These are phyloP conservation scores for Protodeltote pygarga DNA, from an alignment of 2,888 invertebrate genomes.

Conservation along the genomic window DNA sequence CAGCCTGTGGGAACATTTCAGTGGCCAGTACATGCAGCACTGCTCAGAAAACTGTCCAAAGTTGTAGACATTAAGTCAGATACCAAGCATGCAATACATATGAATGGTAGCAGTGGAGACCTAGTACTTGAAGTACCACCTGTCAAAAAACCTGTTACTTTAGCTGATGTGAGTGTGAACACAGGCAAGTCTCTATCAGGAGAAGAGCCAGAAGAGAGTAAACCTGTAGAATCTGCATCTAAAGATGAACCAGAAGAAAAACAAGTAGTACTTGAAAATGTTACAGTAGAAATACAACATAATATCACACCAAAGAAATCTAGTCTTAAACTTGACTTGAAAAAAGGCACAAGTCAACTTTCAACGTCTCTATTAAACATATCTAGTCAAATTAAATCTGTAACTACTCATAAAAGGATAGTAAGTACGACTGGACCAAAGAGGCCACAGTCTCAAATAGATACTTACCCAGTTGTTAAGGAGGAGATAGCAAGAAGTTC, in stretches of 20 bases:
- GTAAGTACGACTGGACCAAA: constrained; percentile 81
- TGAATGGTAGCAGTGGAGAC: constrained; percentile 77
- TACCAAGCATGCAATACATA: constrained; percentile 63
- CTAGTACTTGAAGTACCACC: constrained; percentile 60
- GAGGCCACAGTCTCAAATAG: constrained; percentile 68
- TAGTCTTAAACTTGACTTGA: constrained; percentile 78
- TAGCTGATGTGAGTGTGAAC: constrained; percentile 79
- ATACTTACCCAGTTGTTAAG: constrained; percentile 64
- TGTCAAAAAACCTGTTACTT: constrained; percentile 63
- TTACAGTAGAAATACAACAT: constrained; percentile 83
- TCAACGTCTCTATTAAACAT: constrained; percentile 80
- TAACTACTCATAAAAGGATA: constrained; percentile 81
- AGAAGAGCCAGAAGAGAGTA: constrained; percentile 57
- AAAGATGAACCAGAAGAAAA: constrained; percentile 55
- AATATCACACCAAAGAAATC: constrained; percentile 83
- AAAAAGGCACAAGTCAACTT: constrained; percentile 79
- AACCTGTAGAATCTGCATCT: constrained; percentile 35
- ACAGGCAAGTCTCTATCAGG: constrained; percentile 76
- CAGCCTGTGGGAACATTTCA: constrained; percentile 64
- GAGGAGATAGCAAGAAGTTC: constrained; percentile 63
- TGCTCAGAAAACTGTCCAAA: constrained; percentile 79
- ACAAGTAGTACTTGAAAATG: constrained; percentile 77
- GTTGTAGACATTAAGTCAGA: constrained; percentile 81
- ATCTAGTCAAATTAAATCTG: constrained; percentile 83
- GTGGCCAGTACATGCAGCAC: constrained; percentile 77